Evolutionary conservation across 2,113 vertebrate genomes (phyloP).

Genomic region (Astur gentilis): DNA sequence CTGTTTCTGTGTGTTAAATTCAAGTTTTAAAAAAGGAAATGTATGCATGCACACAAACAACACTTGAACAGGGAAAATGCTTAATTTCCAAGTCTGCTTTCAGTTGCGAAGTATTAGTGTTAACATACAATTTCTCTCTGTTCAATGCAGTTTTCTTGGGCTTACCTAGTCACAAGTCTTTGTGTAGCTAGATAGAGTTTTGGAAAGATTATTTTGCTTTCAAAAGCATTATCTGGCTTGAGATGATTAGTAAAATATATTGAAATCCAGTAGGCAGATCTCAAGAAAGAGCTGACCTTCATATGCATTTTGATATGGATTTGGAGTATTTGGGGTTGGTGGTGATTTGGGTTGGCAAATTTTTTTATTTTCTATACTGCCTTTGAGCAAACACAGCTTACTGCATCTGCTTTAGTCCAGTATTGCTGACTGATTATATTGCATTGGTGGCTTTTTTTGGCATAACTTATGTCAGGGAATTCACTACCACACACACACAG

Average conservation of each 20-base stretch:
- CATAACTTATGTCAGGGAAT: not conserved
- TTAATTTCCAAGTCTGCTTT: not conserved
- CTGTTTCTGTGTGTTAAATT: not conserved
- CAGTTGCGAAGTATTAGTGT: not conserved
- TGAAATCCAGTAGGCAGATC: not conserved
- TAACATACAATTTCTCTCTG: not conserved
- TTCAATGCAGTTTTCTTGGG: not conserved
- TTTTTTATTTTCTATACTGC: not conserved
- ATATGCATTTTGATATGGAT: not conserved
- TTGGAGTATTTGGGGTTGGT: not conserved
- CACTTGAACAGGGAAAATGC: not conserved
- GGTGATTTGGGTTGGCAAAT: not conserved
- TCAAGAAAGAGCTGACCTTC: not conserved
- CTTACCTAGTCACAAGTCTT: not conserved
- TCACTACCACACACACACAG: not conserved
- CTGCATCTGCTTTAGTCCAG: not conserved
- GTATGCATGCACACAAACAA: not conserved
- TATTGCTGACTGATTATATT: not conserved
- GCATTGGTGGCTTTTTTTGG: not conserved
- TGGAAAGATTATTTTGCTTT: not conserved
- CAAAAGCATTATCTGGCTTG: not conserved
- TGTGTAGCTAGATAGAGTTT: not conserved
- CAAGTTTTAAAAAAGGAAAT: not conserved
- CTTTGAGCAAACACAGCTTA: not conserved
- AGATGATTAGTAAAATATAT: not conserved